phyloP scores from a whole-genome alignment of 2,888 invertebrate species.

The Synergus itoensis region DNA sequence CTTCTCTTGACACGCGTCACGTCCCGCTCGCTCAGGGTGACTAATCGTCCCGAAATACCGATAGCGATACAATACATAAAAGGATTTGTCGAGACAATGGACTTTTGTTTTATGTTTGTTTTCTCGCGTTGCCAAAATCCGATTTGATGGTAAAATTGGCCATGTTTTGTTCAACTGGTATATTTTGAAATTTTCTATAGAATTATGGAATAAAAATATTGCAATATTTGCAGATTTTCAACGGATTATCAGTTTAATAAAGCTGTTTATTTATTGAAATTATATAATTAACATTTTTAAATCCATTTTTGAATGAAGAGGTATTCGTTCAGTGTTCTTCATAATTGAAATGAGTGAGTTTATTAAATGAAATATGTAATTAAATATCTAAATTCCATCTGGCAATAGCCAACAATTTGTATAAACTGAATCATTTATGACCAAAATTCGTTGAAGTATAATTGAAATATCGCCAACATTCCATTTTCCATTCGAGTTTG shows the following conservation, averaged over 20 bases:
- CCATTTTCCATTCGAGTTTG: background rate
- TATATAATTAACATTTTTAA: background rate
- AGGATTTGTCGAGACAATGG: background rate
- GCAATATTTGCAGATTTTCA: background rate
- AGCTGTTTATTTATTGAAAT: background rate
- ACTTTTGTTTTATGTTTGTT: background rate
- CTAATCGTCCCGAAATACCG: conserved; percentile 1
- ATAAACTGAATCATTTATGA: background rate
- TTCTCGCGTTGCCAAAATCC: background rate
- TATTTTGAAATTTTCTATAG: too few relatives aligned
- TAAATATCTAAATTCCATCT: too few relatives aligned
- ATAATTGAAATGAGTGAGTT: background rate
- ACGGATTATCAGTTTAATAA: background rate
- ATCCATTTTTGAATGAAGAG: background rate
- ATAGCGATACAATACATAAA: background rate
- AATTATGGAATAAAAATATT: background rate
- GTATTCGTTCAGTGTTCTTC: background rate
- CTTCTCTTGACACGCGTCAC: conserved; percentile 23
- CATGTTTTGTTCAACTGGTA: background rate
- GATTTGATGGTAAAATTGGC: background rate
- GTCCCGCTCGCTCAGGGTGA: background rate
- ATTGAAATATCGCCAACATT: conserved; percentile 10
- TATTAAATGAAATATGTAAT: background rate
- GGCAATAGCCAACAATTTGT: conserved; percentile 4
- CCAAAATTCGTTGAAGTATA: background rate